Evolutionary conservation across 1,140 invertebrate species (phyloP), one percentile per base, ranked within the genome.

Genomic region (Oncopodura yosiiana): DNA sequence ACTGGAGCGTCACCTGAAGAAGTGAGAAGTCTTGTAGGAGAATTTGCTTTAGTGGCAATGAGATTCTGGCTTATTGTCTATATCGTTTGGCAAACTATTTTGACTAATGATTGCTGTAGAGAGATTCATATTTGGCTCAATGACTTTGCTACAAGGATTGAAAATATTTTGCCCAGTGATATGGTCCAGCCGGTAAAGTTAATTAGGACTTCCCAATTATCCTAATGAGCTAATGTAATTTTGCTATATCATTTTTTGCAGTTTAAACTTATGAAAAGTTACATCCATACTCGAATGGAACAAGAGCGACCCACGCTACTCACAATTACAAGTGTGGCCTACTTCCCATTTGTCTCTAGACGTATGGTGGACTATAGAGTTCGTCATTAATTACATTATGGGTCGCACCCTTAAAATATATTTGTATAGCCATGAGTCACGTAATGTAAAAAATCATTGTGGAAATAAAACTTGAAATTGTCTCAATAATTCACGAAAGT

Each of bases 111-210:
- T 36, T 14, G n/a, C 2, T 23, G 24, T 16, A 41, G 49, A 19
- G 38, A 39, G 16, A 3, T 51, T 5, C 36, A 51, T 51, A 37
- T 51, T 11, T 51, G 49, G 49, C 37, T 51, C 21, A 51, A 51
- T 30, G 49, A 51, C 38, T 51, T 51, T 42, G 36, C 24, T 11
- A 19, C 38, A 3, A 32, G 37, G n/a, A 30, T 27, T 30, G 46
- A 4, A 19, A 32, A 27, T 14, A 32, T 34, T 36, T 27, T 49
- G 6, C 8, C 9, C 3, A 14, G 30, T 3, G 32, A 18, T 6
- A 11, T 49, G 8, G 8, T 21, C 30, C 29, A 30, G 23, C 9
- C 24, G 27, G 12, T 27, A 46, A 26, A 16, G 26, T 9, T 8
- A 46, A 30, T 46, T 30, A 29, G 3, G 6, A 30, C 4, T 12